Base-by-base conservation (phyloP, 2,797 vertebrate genomes). In the Gallinago stenura region DNA sequence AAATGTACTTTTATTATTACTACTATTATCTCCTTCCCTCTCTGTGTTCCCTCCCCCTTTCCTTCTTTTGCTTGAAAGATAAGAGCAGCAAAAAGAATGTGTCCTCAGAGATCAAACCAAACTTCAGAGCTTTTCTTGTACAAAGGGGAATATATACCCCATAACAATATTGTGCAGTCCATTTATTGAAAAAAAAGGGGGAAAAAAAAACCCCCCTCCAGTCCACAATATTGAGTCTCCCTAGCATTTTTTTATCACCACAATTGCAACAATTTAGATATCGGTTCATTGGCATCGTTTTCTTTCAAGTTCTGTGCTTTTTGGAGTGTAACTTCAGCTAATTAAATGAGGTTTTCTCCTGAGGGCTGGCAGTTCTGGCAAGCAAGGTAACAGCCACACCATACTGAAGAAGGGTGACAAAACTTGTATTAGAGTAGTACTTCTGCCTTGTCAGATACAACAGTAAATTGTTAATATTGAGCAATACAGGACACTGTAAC, bases 171-270 rank as follows among this genome's bases (percentile, higher is more conserved):
- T n/a, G 17, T 37, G 6, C 21, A 70, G 75, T 21, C 2, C 7
- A 7, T 26, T 21, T 10, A 30, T 43, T 62, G 4, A n/a, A 26
- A 20, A 50, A 78, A 13, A 4, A 5, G 3, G 0, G 0, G 2
- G 15, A 1, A 19, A 22, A 43, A 41, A 9, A 5, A 76, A 28
- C 28, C 15, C 15, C 12, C 51, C 3, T 17, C 3, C 43, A 81
- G 6, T 7, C 5, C 37, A 70, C 26, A 22, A 54, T 82, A 18
- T 0, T 45, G 39, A 54, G 26, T 35, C 5, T 51, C 68, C 3
- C 10, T 8, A 14, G 3, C 5, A 7, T 7, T 57, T 30, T 57
- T 80, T 48, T 20, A 37, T 56, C 30, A 15, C 18, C 43, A 2
- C 26, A 17, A 5, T 24, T 51, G 18, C 12, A 54, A 9, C 6